Evolutionary conservation across 2,797 vertebrate genomes (phyloP), one percentile per base, ranked within the genome.

Genomic region (Rallus crepitans): DNA sequence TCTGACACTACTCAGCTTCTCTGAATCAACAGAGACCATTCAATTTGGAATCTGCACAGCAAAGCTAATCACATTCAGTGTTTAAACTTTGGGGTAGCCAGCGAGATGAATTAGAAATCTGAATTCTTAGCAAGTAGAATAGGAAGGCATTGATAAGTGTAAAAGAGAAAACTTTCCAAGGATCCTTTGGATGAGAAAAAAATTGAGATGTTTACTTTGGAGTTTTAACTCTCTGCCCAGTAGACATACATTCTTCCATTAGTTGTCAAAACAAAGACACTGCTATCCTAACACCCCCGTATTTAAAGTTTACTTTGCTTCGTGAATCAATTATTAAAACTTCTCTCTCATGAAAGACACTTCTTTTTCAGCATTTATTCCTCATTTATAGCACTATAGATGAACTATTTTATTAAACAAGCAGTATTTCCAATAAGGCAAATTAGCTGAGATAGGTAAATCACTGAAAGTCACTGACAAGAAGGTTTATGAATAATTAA

Each of bases 1-100:
- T 89, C 82, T 96, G 94, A 95, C 94, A 95, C 72, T 64, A 56
- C 94, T 93, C 83, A 92, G 92, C 90, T 86, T 90, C 89, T 93
- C 93, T 96, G 93, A 95, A 95, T 94, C 87, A 95, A 96, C 90
- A 96, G 72, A 91, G 66, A 64, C 90, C 91, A 94, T 96, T 95
- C 93, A 97, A 76, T 65, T 82, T 0, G 7, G 91, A 89, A 97
- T 92, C 79, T 88, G 90, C 71, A 84, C 72, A 82, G 92, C 76
- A 94, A 89, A 95, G 66, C 92, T 96, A 94, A 96, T 92, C 81
- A 85, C 82, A 93, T 77, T 63, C 87, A 90, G 28, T 60, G 39
- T 89, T 92, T 83, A 90, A 96, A 95, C 53, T 73, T 66, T 27
- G 66, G 68, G 55, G 37, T 20, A 82, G 76, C 78, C 68, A 71